Conservation (phyloP, 2,797 vertebrate species). For the Ptychadena robeensis region DNA sequence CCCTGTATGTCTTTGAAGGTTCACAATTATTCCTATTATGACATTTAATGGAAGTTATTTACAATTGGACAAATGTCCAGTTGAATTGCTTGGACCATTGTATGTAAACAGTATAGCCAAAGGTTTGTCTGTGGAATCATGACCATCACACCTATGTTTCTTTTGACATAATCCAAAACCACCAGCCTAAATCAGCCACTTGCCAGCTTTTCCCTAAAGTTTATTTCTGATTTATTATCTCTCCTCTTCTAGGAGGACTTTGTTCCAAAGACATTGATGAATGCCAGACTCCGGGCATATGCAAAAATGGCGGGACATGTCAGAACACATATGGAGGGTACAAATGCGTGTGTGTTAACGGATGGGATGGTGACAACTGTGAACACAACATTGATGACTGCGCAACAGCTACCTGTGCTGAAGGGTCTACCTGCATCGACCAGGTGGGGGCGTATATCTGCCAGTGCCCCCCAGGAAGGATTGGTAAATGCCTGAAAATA, state of each 20-base stretch:
- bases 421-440: slow-evolving; percentile 72
- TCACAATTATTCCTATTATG: no score
- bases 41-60: no score
- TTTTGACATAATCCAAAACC: no score
- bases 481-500: slow-evolving; percentile 63
- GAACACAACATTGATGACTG: slow-evolving; percentile 78
- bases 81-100: no score
- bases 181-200: no score
- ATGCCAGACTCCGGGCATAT: slow-evolving; percentile 63
- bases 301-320: slow-evolving; percentile 71
- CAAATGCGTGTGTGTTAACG: slow-evolving; percentile 68
- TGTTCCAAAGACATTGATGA: slow-evolving; percentile 68
- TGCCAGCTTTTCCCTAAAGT: no score
- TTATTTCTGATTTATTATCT: no score
- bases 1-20: no score
- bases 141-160: no score
- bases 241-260: slow-evolving; percentile 59
- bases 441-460: slow-evolving; percentile 68
- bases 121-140: no score
- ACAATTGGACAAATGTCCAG: no score
- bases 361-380: slow-evolving; percentile 73
- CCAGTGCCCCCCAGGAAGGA: slow-evolving; percentile 64
- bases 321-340: slow-evolving; percentile 62
- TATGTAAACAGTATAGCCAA: no score
- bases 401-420: slow-evolving; percentile 71